Evolutionary conservation across 2,113 vertebrate genomes (phyloP), one percentile per base, ranked within the genome.

Genomic region (Pseudopodoces humilis): DNA sequence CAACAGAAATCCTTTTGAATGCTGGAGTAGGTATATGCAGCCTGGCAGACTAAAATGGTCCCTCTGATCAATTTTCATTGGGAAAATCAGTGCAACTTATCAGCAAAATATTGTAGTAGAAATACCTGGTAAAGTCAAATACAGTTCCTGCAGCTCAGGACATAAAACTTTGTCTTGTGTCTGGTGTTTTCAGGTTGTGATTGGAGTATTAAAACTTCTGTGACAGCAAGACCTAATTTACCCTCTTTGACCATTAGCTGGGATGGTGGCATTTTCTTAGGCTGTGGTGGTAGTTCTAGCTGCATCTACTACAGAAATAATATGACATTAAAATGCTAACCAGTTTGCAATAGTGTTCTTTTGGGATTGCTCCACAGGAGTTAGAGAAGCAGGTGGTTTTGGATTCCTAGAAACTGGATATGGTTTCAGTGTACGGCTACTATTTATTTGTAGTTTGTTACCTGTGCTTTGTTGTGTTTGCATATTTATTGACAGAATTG

Each of bases 321-420:
- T 18, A 22, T 0, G 0, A 24, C 6, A 35, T 31, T 60, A 47
- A 49, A 64, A 68, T 41, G 64, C 11, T 41, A 62, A 4, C 6
- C 41, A 41, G 19, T 59, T 59, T 30, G 25, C 44, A 39, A 15
- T 10, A 49, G 31, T 33, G 10, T 53, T 77, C 8, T 59, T 91
- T 44, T 50, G 13, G 7, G 27, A 50, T 83, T 92, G 25, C 8
- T 77, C 55, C 7, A 1, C 1, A 58, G 60, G 65, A 35, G 53
- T 71, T 92, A 27, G 41, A 68, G 82, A 63, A 94, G 52, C 50
- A 63, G 25, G 31, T 81, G 43, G 30, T 19, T 83, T 94, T 81
- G 39, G 33, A 30, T 83, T 77, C 6, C 3, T 31, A 47, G 83
- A 59, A 86, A 50, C 20, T 15, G 30, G 50, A 27, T 5, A 1